phyloP scores from a whole-genome alignment of 2,888 invertebrate species.

The Ganaspis brasiliensis region DNA sequence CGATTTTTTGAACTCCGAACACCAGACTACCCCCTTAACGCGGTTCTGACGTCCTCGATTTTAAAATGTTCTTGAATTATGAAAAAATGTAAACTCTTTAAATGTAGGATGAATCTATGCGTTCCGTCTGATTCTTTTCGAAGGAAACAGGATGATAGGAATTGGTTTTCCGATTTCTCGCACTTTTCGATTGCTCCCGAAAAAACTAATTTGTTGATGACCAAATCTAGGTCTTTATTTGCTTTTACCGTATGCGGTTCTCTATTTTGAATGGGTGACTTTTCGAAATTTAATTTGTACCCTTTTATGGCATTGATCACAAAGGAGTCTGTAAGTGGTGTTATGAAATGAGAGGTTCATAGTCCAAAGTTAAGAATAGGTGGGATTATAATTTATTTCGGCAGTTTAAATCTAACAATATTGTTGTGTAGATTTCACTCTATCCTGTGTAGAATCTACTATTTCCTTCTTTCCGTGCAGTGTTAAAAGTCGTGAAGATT shows the following conservation, averaged over 20 bases:
- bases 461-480: no score
- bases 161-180: constrained; percentile 23
- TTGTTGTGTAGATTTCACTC: no score
- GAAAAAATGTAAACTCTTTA: constrained; percentile 43
- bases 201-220: neutral
- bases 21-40: no score
- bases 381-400: no score
- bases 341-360: no score
- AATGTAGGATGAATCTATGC: constrained; percentile 42
- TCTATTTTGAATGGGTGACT: neutral
- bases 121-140: constrained; percentile 32
- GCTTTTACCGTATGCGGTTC: neutral
- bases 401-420: no score
- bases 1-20: no score
- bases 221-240: neutral
- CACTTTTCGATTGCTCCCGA: constrained; percentile 22
- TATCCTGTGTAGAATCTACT: no score
- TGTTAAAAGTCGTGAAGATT: no score
- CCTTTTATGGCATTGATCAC: no score
- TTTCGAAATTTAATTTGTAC: neutral
- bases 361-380: no score
- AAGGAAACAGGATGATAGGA: constrained; percentile 45
- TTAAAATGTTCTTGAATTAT: constrained; percentile 49
- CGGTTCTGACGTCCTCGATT: constrained; percentile 51
- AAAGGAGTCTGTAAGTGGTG: no score